A percentile compares a stretch with the other conserved stretches of the same genome.
Evolutionary conservation across 1,140 invertebrate species (phyloP).

Genomic region (Rhopalosiphum maidis): DNA sequence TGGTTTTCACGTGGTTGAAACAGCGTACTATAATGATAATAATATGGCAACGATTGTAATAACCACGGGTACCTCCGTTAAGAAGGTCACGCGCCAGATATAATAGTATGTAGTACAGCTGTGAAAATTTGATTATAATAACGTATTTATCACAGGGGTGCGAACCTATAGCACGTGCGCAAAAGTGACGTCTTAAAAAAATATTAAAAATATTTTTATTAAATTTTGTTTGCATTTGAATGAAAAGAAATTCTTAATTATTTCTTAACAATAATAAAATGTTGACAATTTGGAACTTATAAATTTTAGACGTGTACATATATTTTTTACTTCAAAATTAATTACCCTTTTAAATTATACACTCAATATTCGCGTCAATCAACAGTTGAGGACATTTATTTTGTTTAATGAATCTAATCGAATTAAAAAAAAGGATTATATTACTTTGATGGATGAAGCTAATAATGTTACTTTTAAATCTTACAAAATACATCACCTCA

Average conservation of each 20-base stretch:
- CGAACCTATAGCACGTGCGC: background rate
- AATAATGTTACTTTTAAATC: background rate
- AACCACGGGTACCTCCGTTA: background rate
- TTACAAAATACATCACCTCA: background rate
- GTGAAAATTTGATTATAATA: conserved; percentile 2
- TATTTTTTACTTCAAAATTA: background rate
- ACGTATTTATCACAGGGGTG: background rate
- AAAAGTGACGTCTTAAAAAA: background rate
- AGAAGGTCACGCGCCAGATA: background rate
- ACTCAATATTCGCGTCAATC: background rate
- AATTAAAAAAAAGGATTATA: background rate
- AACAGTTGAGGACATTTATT: background rate
- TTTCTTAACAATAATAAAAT: background rate
- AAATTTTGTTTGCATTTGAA: background rate
- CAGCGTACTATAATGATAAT: background rate
- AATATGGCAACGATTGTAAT: background rate
- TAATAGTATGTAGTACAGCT: background rate
- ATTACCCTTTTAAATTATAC: background rate
- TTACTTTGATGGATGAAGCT: no score
- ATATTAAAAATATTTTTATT: background rate
- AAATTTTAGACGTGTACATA: background rate
- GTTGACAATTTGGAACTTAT: background rate
- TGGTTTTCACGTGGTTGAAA: background rate
- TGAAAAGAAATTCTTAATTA: background rate
- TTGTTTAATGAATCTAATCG: background rate